Conservation (phyloP, 1,140 invertebrate species). For the Acromyrmex echinatior region DNA sequence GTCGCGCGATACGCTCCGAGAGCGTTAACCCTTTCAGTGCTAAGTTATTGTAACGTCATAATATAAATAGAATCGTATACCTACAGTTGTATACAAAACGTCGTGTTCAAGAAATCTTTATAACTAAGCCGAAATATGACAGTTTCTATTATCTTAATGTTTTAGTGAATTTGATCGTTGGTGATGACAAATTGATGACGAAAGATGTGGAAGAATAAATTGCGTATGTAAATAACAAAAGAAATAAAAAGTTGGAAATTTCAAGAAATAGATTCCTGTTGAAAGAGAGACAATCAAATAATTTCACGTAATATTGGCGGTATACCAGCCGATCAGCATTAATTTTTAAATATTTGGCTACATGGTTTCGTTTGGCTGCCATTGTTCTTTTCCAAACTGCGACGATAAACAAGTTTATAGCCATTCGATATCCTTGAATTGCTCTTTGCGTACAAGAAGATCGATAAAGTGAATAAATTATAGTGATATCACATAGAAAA, state of each 20-base stretch:
- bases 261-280: not conserved
- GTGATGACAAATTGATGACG: too few species aligned
- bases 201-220: not conserved
- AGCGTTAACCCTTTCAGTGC: slow-evolving; percentile 41
- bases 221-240: not conserved
- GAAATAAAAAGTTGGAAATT: not conserved
- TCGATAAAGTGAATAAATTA: slow-evolving; percentile 53
- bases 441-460: not conserved
- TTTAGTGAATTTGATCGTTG: not conserved
- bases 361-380: not conserved
- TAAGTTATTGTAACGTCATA: slow-evolving; percentile 20
- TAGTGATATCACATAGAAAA: not conserved
- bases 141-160: not conserved
- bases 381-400: not conserved
- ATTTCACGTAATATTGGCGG: slow-evolving; percentile 12
- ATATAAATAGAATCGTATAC: not conserved
- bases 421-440: slow-evolving; percentile 29
- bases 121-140: not conserved
- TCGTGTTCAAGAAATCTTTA: not conserved
- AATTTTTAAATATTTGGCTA: slow-evolving; percentile 32
- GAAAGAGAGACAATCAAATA: not conserved
- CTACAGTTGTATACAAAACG: not conserved
- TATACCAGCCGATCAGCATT: slow-evolving; percentile 6
- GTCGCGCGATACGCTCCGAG: slow-evolving; percentile 39
- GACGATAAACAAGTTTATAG: slow-evolving; percentile 47